Evolutionary conservation across 2,797 vertebrate genomes (phyloP).

Genomic region (Melanotaenia parkinsoni): DNA sequence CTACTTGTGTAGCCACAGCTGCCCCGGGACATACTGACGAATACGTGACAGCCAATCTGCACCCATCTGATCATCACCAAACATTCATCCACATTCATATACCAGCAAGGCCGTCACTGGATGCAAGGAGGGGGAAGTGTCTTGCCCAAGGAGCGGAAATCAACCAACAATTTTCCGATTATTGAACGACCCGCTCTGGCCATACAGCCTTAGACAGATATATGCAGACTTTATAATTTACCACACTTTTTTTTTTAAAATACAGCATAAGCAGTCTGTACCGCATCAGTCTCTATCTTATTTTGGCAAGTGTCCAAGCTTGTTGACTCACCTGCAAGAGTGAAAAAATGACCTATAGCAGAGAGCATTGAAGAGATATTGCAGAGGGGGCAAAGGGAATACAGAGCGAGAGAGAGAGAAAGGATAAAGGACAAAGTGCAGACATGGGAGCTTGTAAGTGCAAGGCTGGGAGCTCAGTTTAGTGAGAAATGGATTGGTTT

Average conservation of each 20-base stretch:
- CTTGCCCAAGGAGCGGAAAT: too few species aligned
- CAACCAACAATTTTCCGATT: too few species aligned
- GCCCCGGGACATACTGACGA: too few species aligned
- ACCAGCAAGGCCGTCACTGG: too few species aligned
- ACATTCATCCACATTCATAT: too few species aligned
- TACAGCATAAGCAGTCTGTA: conserved; percentile 14
- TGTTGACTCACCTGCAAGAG: conserved; percentile 7
- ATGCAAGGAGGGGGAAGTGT: too few species aligned
- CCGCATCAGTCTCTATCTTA: conserved; percentile 7
- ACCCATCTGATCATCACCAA: too few species aligned
- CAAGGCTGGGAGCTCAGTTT: conserved; percentile 21
- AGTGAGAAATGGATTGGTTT: conserved; percentile 35
- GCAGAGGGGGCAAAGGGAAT: neutral
- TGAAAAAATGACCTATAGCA: conserved; percentile 27
- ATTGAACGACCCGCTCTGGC: too few species aligned
- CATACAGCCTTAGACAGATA: neutral
- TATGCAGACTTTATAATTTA: conserved; percentile 7
- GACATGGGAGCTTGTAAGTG: conserved; percentile 16
- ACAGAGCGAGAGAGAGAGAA: conserved; percentile 22
- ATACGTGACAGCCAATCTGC: too few species aligned
- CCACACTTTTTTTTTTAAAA: neutral
- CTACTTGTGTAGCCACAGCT: too few species aligned
- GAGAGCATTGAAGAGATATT: conserved; percentile 5
- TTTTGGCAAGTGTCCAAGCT: conserved; percentile 20
- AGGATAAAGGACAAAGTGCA: conserved; percentile 3